Base-by-base conservation (phyloP, 2,113 vertebrate species). In the Semnornis frantzii region DNA sequence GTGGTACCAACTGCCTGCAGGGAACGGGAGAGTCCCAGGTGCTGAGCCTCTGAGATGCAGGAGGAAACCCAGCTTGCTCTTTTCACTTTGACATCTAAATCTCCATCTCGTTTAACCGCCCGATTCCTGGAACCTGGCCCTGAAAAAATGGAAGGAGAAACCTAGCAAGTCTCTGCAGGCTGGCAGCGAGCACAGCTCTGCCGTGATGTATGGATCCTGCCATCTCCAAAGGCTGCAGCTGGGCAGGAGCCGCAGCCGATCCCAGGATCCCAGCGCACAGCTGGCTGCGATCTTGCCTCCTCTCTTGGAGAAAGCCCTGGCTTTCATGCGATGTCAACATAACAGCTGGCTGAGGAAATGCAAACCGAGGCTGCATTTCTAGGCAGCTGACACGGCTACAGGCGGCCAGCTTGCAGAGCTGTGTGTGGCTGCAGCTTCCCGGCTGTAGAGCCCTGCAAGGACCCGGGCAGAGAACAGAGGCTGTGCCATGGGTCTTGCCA, bases 181-280 rank as follows among this genome's bases (percentile, higher is more conserved):
- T 63, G 4, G 0, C 48, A 15, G 65, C 3, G 3, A 64, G 62
- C 60, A 31, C 3, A 0, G 69, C 71, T 14, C 24, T 0, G 48
- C 69, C 16, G 27, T 24, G 83, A 34, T 42, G 3, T 9, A 11
- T 52, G 8, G 4, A 66, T 3, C n/a, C 8, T 28, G 4, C 25
- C 0, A 4, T 7, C 66, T 71, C 79, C 34, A 4, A 46, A 9
- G 0, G 34, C 72, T 4, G 14, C 79, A 58, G 87, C 90, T 57
- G 87, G 71, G 90, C 90, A 70, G 91, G 75, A 93, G 60, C 87
- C 2, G 5, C 6, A 9, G 83, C 60, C 8, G 28, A 15, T 63
- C 46, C 57, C 79, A 31, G 93, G 21, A 73, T 89, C 72, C 75
- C n/a, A 2, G 68, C n/a, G 21, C 60, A 3, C 90, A 59, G 85